These are phyloP conservation scores for Thinocorus orbignyianus DNA, from an alignment of 2,113 vertebrate genomes.

Conservation along the genomic window DNA sequence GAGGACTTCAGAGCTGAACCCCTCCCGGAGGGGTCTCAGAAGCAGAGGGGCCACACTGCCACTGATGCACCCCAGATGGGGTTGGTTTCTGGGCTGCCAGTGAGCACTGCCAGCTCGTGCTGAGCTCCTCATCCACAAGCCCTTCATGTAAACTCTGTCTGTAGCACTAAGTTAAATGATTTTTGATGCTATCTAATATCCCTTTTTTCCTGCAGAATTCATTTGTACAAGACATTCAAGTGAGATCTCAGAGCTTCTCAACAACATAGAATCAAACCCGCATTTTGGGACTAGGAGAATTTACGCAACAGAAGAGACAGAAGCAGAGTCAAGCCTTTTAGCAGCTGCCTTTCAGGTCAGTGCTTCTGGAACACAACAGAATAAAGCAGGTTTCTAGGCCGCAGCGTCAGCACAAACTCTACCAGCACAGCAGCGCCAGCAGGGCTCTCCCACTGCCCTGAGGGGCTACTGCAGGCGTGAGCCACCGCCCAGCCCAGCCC, in stretches of 20 bases:
- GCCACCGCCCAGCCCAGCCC: background rate
- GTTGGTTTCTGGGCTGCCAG: no score
- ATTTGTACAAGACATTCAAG: background rate
- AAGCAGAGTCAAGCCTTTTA: background rate
- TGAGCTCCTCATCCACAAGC: no score
- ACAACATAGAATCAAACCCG: background rate
- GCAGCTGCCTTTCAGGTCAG: background rate
- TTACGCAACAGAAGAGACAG: background rate
- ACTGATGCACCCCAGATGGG: no score
- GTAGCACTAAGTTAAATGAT: background rate
- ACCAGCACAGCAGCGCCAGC: rapidly evolving
- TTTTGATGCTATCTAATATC: background rate
- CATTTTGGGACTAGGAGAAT: background rate
- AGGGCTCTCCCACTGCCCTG: rapidly evolving
- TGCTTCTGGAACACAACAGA: background rate
- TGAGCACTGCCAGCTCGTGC: no score
- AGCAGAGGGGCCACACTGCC: no score
- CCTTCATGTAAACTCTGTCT: background rate
- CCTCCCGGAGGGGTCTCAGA: no score
- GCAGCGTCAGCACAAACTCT: background rate
- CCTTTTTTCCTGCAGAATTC: background rate
- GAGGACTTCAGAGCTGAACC: no score
- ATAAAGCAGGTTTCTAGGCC: background rate
- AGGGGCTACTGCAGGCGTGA: background rate
- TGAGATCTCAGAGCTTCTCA: background rate